Conservation (phyloP, 2,888 invertebrate species). For the Lysandra bellargus region DNA sequence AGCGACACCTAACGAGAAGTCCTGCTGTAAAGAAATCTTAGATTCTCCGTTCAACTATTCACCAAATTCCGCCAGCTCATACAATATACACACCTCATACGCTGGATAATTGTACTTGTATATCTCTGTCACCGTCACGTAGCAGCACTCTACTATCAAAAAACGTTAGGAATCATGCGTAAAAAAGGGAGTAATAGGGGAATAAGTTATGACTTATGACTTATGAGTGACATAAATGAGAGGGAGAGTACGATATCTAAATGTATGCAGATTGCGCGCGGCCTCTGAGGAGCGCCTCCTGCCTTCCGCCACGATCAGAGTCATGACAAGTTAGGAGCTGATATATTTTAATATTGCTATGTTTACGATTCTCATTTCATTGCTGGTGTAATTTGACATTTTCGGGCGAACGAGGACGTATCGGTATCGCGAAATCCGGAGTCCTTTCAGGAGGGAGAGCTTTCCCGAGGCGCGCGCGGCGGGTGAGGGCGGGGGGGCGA, state of each 20-base stretch:
- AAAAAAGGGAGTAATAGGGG: neutral
- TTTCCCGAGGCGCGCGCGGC: conserved; percentile 56
- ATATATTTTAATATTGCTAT: neutral
- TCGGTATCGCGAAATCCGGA: neutral
- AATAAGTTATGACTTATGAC: neutral
- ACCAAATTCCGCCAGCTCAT: neutral
- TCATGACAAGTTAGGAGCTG: neutral
- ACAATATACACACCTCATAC: neutral
- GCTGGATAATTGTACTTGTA: neutral
- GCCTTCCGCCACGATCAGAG: neutral
- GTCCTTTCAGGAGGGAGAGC: conserved; percentile 16
- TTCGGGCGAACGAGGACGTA: neutral
- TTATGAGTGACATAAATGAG: neutral
- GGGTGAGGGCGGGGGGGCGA: conserved; percentile 39
- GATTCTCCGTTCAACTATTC: neutral
- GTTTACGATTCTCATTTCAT: conserved; percentile 6
- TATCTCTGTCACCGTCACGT: neutral
- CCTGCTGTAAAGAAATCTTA: neutral
- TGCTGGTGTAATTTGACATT: neutral
- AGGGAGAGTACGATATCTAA: neutral
- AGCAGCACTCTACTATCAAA: neutral
- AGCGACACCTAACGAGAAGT: neutral
- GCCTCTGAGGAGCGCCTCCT: neutral
- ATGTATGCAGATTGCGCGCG: conserved; percentile 3
- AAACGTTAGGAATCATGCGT: neutral